Evolutionary conservation across 2,113 vertebrate genomes (phyloP).

Genomic region (Rhineura floridana): DNA sequence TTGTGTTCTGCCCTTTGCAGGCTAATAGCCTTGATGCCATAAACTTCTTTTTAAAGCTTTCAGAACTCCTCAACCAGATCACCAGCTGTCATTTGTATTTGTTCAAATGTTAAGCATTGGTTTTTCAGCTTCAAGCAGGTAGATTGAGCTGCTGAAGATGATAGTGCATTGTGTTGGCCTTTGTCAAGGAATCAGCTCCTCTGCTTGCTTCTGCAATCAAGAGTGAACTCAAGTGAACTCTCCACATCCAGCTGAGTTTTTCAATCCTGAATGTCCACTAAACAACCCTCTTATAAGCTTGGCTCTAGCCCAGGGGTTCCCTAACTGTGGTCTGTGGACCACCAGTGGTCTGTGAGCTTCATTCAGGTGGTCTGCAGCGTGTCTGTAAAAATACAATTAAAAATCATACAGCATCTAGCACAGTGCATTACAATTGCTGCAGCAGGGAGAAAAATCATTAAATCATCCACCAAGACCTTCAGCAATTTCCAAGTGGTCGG

Average conservation of each 20-base stretch:
- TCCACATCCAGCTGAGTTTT: background rate
- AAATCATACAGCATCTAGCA: too few species aligned
- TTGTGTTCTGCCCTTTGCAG: constrained; percentile 10
- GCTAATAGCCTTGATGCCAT: background rate
- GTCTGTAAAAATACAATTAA: too few species aligned
- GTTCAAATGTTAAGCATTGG: constrained; percentile 22
- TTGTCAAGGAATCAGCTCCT: constrained; percentile 3
- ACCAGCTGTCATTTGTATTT: constrained; percentile 4
- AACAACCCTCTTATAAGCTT: background rate
- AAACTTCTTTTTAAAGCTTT: constrained; percentile 3
- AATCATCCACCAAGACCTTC: too few species aligned
- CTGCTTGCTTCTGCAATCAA: background rate
- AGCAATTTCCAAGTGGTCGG: too few species aligned
- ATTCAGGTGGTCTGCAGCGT: too few species aligned
- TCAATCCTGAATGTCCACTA: too few species aligned
- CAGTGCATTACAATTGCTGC: too few species aligned
- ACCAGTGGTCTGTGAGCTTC: too few species aligned
- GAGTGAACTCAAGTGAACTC: background rate
- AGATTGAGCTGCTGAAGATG: background rate
- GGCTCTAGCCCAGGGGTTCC: background rate
- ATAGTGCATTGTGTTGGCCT: background rate
- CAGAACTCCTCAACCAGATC: constrained; percentile 4
- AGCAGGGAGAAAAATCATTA: too few species aligned
- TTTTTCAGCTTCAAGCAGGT: background rate
- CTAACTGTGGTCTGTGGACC: too few species aligned